Percentiles rank a stretch among this genome's conserved stretches.
Conservation (phyloP, 2,888 invertebrate species). For the Pyrrhosoma nymphula region DNA sequence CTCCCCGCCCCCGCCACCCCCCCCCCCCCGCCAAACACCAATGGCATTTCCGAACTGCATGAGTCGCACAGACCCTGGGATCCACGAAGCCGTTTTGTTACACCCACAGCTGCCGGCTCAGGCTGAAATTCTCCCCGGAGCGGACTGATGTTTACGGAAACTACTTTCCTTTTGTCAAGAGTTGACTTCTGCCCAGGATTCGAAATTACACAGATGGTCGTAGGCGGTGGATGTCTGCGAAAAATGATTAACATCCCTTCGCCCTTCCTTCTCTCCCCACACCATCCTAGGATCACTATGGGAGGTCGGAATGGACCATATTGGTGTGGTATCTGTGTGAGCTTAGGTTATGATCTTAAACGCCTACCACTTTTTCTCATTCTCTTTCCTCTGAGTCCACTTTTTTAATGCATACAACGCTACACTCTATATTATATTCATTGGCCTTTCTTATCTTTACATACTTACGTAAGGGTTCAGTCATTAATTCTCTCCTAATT, state of each 20-base stretch:
- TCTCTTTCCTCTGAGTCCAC: too few relatives aligned
- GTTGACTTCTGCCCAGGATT: background rate
- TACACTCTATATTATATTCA: too few relatives aligned
- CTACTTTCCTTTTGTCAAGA: background rate
- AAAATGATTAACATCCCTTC: background rate
- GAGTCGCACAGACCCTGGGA: background rate
- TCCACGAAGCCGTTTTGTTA: background rate
- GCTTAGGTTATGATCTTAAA: too few relatives aligned
- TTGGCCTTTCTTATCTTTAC: too few relatives aligned
- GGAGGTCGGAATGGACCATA: too few relatives aligned
- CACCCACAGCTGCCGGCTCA: background rate
- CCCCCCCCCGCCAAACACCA: background rate
- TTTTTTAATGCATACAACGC: too few relatives aligned
- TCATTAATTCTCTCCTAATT: too few relatives aligned
- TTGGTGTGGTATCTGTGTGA: too few relatives aligned
- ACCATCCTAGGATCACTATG: too few relatives aligned
- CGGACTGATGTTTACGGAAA: background rate
- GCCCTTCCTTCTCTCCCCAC: background rate
- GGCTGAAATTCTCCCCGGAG: background rate
- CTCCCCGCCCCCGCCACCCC: too few relatives aligned
- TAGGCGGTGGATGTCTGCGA: background rate
- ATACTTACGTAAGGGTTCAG: too few relatives aligned
- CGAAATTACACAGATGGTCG: background rate
- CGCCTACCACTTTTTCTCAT: too few relatives aligned
- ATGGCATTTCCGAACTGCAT: background rate